Base-by-base conservation (phyloP, 2,888 invertebrate genomes). In the Ochlodes sylvanus region DNA sequence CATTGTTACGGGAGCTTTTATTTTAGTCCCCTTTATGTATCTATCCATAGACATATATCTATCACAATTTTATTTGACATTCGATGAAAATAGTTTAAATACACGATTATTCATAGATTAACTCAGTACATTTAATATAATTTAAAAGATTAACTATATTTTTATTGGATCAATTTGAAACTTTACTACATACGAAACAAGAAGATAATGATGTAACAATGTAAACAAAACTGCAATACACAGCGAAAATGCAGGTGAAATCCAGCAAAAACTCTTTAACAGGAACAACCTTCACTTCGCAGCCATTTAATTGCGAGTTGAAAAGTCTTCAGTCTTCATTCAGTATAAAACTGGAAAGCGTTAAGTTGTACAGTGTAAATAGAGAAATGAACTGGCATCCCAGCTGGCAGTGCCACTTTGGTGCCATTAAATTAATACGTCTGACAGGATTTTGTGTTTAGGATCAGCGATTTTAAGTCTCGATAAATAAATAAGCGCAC, bases 221-320 rank as follows among this genome's bases (percentile, higher is more conserved):
- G 12, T 7, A 50, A 19, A 61, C 27, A 32, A 34, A 42, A 54
- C 47, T 58, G 15, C 17, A 9, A 17, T 15, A 1, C 9, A 38
- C 10, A 12, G 21, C 10, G 21, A 14, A 52, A 52, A 14, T 52
- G 52, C 14, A 52, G 27, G 27, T 56, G 10, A 27, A 71, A 63
- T 32, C 38, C 54, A 50, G 21, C 19, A 50, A 65, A 65, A 57
- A 41, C 57, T 58, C 56, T 57, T n/a, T 66, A 58, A 41, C 54
- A 54, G 44, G 41, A 66, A 60, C 54, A 17, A 52, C 52, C 47
- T 58, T 41, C 42, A 66, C 54, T 66, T 66, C 54, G 10, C 52
- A 60, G 66, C 54, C 58, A 66, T 60, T 66, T 66, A 66, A 66
- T 66, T 66, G 66, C 54, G 54, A 60, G 60, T 58, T 65, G 58